These are phyloP conservation scores for Vipera latastei DNA, from an alignment of 2,797 vertebrate genomes.

Conservation along the genomic window DNA sequence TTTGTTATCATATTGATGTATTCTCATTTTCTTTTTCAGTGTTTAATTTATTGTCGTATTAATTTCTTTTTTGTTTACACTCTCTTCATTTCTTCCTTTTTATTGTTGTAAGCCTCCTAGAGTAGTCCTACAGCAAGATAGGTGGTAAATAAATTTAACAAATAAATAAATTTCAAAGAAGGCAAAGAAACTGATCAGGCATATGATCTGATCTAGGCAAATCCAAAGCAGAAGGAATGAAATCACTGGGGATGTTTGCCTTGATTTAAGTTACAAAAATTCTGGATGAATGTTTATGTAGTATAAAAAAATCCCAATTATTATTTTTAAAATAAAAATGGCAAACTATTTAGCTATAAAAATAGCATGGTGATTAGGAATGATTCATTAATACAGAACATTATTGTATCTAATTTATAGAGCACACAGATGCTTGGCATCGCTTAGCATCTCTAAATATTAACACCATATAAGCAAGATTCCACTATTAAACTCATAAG, in stretches of 20 bases:
- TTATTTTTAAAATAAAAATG: slow-evolving; percentile 34
- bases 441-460: slow-evolving; percentile 80
- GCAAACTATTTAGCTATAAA: slow-evolving; percentile 37
- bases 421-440: slow-evolving; percentile 85
- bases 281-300: not conserved
- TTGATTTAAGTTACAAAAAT: not conserved
- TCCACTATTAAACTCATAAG: slow-evolving; percentile 58
- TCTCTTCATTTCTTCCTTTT: not conserved
- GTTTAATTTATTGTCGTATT: too few species aligned
- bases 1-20: not conserved
- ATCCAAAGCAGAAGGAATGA: not conserved
- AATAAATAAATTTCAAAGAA: not conserved
- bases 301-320: slow-evolving; percentile 29
- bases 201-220: not conserved
- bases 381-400: not conserved
- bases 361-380: slow-evolving; percentile 28
- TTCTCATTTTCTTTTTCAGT: not conserved
- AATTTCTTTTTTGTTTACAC: not conserved
- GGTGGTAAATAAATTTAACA: not conserved
- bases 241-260: not conserved
- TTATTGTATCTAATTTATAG: slow-evolving; percentile 38
- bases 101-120: not conserved
- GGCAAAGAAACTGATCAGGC: not conserved
- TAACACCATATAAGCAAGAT: slow-evolving; percentile 76
- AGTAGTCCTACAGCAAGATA: not conserved